phyloP scores from a whole-genome alignment of 2,888 invertebrate species.

The Steinernema scapterisci region DNA sequence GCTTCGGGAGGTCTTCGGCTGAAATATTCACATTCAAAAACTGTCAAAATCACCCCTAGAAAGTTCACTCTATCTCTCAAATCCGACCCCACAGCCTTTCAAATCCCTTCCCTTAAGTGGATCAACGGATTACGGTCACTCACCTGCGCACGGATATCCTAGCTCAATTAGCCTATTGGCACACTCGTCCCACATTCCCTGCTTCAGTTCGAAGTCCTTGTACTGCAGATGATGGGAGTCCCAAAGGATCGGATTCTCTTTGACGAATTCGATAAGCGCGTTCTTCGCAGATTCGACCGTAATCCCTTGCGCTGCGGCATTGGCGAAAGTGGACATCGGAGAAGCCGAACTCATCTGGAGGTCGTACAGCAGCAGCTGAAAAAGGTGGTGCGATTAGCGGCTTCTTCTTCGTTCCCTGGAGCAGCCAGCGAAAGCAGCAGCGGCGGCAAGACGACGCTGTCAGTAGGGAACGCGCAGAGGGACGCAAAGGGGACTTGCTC shows the following conservation, averaged over 20 bases:
- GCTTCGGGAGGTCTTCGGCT: background rate
- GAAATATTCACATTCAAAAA: background rate
- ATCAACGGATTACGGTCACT: background rate
- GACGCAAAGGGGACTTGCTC: background rate
- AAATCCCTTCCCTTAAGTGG: background rate
- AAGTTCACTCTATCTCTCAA: background rate
- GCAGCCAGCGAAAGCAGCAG: background rate
- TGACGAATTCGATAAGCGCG: background rate
- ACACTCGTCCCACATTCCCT: background rate
- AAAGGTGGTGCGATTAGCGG: background rate
- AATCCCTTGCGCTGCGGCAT: background rate
- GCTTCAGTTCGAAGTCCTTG: constrained; percentile 18
- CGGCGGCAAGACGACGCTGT: background rate
- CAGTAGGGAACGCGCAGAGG: background rate
- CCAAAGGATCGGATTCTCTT: background rate
- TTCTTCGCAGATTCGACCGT: background rate
- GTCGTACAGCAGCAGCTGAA: constrained; percentile 1
- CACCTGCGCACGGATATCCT: constrained; percentile 2
- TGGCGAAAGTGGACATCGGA: background rate
- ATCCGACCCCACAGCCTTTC: background rate
- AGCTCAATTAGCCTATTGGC: background rate
- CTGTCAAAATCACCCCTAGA: background rate
- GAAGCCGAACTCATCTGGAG: background rate
- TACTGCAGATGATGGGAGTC: constrained; percentile 2
- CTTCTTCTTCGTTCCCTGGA: background rate